Evolutionary conservation across 1,140 invertebrate species (phyloP), one percentile per base, ranked within the genome.

Genomic region (Lineus longissimus): DNA sequence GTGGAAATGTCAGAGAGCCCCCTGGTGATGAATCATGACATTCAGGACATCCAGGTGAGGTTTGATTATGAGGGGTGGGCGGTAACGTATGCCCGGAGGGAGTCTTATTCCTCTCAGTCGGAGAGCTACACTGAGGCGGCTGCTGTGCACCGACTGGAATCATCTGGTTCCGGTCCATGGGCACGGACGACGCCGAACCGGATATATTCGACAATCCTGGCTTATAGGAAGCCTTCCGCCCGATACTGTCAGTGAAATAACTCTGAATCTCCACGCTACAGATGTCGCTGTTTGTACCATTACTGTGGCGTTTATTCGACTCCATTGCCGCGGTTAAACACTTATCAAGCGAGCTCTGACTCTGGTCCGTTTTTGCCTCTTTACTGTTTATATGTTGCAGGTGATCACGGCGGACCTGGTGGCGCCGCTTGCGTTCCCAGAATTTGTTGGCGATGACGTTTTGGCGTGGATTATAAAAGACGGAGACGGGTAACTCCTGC

Each of bases 391-490:
- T 73, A 19, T 73, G 74, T 47, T 76, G 65, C 55, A 77, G 74
- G 63, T 76, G 75, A 55, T 72, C 77, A 55, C 78, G 68, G 30
- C 76, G 69, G 69, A 89, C 87, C 66, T 91, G 84, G 27, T 74
- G 77, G 70, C 88, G 87, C 66, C 91, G 85, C 57, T 89, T 86
- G 75, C 94, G 91, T 65, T 92, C 91, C 77, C 95, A 95, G 79
- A 94, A 95, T 72, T 92, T 93, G 65, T 91, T 86, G 0, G 93
- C 93, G 0, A 94, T 91, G 17, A 91, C 92, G 76, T 91, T 94
- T 78, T 96, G 93, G 73, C 91, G 90, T 0, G 92, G 91, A 83
- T 96, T 94, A 73, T 95, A 95, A 79, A 95, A 96, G 78, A 91
- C 86, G 70, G 73, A 69, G 43, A 63, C 67, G 56, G 47, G 62